These are phyloP conservation scores for Buceros bicornis DNA, from an alignment of 2,797 vertebrate species.

Conservation along the genomic window DNA sequence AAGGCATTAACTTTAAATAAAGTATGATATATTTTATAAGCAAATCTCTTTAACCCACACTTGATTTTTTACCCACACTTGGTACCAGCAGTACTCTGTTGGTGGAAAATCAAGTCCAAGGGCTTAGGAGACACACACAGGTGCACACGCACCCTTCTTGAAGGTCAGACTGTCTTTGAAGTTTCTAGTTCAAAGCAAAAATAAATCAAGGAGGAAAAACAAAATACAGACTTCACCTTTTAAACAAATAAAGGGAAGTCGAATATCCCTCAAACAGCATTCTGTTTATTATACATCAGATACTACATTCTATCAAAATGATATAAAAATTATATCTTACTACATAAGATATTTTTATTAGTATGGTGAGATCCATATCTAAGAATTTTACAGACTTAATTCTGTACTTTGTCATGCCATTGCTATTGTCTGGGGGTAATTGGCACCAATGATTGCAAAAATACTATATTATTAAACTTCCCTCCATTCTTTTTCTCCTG, in stretches of 20 bases:
- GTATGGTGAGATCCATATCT: background rate
- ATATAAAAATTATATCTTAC: too few relatives aligned
- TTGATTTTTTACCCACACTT: background rate
- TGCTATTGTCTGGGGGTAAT: background rate
- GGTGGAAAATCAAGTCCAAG: background rate
- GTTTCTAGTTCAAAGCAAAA: background rate
- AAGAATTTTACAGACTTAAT: background rate
- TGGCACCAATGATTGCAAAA: background rate
- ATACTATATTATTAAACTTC: background rate
- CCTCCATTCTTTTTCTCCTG: background rate
- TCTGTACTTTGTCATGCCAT: background rate
- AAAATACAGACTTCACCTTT: background rate
- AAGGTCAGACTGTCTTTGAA: background rate
- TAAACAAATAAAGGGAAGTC: background rate
- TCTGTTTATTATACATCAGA: too few relatives aligned
- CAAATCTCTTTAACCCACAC: background rate
- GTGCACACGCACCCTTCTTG: too few relatives aligned
- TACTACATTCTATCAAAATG: too few relatives aligned
- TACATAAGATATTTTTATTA: background rate
- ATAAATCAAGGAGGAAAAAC: background rate
- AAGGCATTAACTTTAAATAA: background rate
- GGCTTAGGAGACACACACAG: background rate
- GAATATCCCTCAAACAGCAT: background rate
- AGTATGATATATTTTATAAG: accelerated
- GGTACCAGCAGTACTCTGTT: background rate